Evolutionary conservation across 2,113 vertebrate species (phyloP).

Genomic region (Takifugu flavidus): DNA sequence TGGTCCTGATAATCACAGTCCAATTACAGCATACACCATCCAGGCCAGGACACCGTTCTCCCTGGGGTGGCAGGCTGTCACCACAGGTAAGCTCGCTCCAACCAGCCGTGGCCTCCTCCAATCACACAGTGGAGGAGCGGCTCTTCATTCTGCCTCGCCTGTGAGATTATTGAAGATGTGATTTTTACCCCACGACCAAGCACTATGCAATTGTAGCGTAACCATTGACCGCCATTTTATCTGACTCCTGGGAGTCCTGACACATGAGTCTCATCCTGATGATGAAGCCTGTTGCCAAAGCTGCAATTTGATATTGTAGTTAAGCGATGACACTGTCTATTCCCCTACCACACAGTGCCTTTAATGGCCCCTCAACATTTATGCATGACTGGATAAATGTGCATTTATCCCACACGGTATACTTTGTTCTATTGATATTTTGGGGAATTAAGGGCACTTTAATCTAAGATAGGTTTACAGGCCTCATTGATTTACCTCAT

Average conservation of each 20-base stretch:
- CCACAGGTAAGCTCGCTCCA: conserved; percentile 85
- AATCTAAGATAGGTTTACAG: conserved; percentile 37
- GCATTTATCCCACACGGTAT: conserved; percentile 31
- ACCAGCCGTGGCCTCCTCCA: conserved; percentile 65
- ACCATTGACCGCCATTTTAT: conserved; percentile 60
- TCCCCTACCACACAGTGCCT: conserved; percentile 18
- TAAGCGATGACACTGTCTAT: conserved; percentile 37
- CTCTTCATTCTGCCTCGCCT: conserved; percentile 40
- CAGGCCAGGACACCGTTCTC: conserved; percentile 97
- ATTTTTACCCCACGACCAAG: conserved; percentile 52
- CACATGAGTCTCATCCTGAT: conserved; percentile 40
- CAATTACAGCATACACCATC: conserved; percentile 88
- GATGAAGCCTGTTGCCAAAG: conserved; percentile 39
- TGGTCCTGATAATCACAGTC: conserved; percentile 96
- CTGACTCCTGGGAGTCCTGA: conserved; percentile 42
- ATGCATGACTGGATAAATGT: conserved; percentile 30
- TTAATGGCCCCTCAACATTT: conserved; percentile 32
- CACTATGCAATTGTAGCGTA: conserved; percentile 34
- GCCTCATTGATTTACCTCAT: conserved; percentile 37
- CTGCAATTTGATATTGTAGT: conserved; percentile 51
- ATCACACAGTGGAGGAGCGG: conserved; percentile 37
- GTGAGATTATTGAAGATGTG: conserved; percentile 56
- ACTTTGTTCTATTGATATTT: conserved; percentile 42
- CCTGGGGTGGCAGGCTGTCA: conserved; percentile 96
- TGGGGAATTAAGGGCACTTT: conserved; percentile 42